Evolutionary conservation across 35 echinoderm and acorn worm genomes (phyloP).

Genomic region (Apostichopus japonicus): DNA sequence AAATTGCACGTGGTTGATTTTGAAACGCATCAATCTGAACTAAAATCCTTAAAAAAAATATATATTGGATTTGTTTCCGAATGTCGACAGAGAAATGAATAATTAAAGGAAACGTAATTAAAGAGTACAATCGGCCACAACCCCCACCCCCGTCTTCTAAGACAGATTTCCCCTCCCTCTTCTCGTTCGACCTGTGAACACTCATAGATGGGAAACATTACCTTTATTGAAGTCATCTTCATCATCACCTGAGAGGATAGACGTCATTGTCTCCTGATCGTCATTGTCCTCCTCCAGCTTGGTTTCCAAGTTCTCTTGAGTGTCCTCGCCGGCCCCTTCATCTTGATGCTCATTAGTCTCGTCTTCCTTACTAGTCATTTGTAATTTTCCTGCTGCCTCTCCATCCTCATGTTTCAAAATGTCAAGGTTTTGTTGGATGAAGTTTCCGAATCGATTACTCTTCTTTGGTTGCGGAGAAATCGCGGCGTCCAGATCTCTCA

Average conservation of each 20-base stretch:
- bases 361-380: neutral
- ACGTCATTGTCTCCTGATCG: neutral
- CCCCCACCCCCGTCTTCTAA: too few species aligned
- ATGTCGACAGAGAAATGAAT: too few species aligned
- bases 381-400: neutral
- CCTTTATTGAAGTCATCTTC: slow-evolving; percentile 23
- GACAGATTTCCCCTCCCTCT: too few species aligned
- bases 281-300: neutral
- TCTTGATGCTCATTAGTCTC: neutral
- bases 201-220: neutral
- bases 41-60: too few species aligned
- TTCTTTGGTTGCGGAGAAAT: neutral
- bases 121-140: too few species aligned
- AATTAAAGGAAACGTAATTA: too few species aligned
- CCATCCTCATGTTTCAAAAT: neutral
- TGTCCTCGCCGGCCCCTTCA: neutral
- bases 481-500: slow-evolving; percentile 12
- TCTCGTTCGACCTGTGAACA: too few species aligned
- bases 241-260: neutral
- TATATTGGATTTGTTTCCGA: too few species aligned
- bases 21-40: too few species aligned
- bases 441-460: slow-evolving; percentile 1
- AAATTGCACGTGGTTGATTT: too few species aligned
- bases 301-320: neutral
- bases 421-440: slow-evolving; percentile 58